phyloP scores from a whole-genome alignment of 2,888 invertebrate genomes.

The Chrysolina americana region DNA sequence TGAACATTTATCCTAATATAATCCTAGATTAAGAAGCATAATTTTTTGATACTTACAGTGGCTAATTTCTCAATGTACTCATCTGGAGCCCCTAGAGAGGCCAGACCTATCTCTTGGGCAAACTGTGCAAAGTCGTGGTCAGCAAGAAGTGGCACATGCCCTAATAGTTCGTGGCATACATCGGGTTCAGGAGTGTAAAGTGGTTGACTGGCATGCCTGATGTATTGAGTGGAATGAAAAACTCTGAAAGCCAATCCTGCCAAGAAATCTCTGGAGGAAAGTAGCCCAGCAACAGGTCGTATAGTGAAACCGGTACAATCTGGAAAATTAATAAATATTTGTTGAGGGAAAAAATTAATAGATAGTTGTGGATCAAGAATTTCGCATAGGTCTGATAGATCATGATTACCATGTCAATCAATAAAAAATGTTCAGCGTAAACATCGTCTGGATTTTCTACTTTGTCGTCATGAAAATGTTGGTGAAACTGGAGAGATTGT shows the following conservation, averaged over 20 bases:
- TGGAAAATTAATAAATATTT: slow-evolving; percentile 63
- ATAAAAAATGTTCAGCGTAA: too few species aligned
- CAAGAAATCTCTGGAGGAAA: slow-evolving; percentile 97
- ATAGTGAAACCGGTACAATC: slow-evolving; percentile 97
- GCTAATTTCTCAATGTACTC: slow-evolving; percentile 96
- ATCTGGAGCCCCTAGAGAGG: slow-evolving; percentile 96
- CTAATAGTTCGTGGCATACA: slow-evolving; percentile 95
- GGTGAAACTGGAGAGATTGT: too few species aligned
- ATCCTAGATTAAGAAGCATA: too few species aligned
- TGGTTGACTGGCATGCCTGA: slow-evolving; percentile 93
- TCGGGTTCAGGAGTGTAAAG: slow-evolving; percentile 99
- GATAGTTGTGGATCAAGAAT: too few species aligned
- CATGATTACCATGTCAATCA: too few species aligned
- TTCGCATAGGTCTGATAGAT: background rate
- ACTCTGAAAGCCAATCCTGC: slow-evolving; percentile 98
- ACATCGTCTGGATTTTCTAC: too few species aligned
- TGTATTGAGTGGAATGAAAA: slow-evolving; percentile 99
- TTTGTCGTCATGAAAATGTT: too few species aligned
- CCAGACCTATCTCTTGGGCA: slow-evolving; percentile 97
- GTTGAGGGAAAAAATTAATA: background rate
- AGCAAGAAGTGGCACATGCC: slow-evolving; percentile 96
- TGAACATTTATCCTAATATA: too few species aligned
- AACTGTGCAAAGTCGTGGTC: slow-evolving; percentile 97
- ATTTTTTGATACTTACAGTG: slow-evolving; percentile 76
- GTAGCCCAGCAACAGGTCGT: slow-evolving; percentile 95